Conservation (phyloP, 2,797 vertebrate species). For the Cygnus olor region DNA sequence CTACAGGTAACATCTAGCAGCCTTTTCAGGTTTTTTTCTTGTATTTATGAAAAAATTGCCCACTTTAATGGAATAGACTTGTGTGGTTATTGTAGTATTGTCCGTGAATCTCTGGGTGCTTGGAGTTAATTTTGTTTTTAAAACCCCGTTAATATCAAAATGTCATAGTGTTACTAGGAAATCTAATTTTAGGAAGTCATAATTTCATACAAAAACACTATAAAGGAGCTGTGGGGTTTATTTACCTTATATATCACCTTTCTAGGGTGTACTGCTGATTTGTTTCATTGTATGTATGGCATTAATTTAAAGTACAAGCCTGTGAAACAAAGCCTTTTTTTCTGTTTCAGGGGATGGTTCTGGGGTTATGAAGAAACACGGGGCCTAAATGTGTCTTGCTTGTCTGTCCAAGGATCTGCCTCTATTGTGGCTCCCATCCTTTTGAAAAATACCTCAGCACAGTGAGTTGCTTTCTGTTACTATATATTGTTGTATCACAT, state of each 20-base stretch:
- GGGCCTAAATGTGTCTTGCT: slow-evolving; percentile 86
- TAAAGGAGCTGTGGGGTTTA: not conserved
- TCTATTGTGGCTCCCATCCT: slow-evolving; percentile 90
- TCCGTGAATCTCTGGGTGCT: not conserved
- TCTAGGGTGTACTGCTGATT: not conserved
- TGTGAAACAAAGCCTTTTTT: not conserved
- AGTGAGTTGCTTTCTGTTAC: slow-evolving; percentile 78
- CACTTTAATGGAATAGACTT: not conserved
- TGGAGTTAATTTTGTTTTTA: not conserved
- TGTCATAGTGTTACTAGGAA: not conserved
- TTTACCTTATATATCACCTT: not conserved
- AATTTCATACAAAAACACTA: not conserved
- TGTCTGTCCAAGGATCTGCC: slow-evolving; percentile 96
- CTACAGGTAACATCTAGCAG: slow-evolving; percentile 84
- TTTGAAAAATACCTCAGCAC: slow-evolving; percentile 87
- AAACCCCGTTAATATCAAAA: not conserved
- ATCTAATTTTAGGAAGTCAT: not conserved
- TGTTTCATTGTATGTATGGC: not conserved
- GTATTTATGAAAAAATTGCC: not conserved
- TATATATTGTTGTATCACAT: not conserved
- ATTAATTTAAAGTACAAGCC: not conserved
- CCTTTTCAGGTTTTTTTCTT: not conserved
- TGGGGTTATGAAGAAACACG: slow-evolving; percentile 96
- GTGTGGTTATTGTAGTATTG: not conserved
- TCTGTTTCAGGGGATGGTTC: slow-evolving; percentile 91